These are phyloP conservation scores for Brenthis hecate DNA, from an alignment of 2,888 invertebrate species.

Conservation along the genomic window DNA sequence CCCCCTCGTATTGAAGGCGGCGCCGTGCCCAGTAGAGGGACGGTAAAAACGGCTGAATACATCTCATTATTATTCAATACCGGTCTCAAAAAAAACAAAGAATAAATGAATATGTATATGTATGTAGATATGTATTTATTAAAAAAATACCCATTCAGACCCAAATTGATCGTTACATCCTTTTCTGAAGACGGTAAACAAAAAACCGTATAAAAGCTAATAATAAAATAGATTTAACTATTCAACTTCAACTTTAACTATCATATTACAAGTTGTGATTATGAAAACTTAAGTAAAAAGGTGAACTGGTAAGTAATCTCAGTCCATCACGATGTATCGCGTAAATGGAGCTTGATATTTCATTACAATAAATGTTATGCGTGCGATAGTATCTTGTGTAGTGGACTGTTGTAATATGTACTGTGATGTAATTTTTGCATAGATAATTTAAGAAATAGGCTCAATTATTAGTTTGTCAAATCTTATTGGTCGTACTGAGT, in stretches of 20 bases:
- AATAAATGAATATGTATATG: too few species aligned
- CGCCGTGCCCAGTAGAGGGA: too few species aligned
- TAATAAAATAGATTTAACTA: neutral
- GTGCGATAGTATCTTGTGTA: slow-evolving; percentile 32
- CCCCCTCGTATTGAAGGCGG: too few species aligned
- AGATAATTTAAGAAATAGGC: slow-evolving; percentile 26
- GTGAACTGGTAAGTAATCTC: slow-evolving; percentile 61
- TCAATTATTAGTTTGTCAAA: neutral
- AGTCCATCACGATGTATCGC: slow-evolving; percentile 59
- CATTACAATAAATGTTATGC: slow-evolving; percentile 49
- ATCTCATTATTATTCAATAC: too few species aligned
- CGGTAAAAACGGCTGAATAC: too few species aligned
- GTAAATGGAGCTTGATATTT: slow-evolving; percentile 72
- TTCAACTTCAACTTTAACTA: slow-evolving; percentile 10
- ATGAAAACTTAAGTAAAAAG: slow-evolving; percentile 54
- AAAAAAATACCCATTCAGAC: too few species aligned
- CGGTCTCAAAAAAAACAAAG: too few species aligned
- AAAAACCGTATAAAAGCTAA: neutral
- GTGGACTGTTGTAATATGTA: slow-evolving; percentile 21
- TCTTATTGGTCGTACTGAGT: too few species aligned
- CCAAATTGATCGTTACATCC: too few species aligned
- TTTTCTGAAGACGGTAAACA: too few species aligned
- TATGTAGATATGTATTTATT: too few species aligned
- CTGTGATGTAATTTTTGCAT: slow-evolving; percentile 26
- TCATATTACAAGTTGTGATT: slow-evolving; percentile 26